Base-by-base conservation (phyloP, 2,113 vertebrate species). In the Euleptes europaea region DNA sequence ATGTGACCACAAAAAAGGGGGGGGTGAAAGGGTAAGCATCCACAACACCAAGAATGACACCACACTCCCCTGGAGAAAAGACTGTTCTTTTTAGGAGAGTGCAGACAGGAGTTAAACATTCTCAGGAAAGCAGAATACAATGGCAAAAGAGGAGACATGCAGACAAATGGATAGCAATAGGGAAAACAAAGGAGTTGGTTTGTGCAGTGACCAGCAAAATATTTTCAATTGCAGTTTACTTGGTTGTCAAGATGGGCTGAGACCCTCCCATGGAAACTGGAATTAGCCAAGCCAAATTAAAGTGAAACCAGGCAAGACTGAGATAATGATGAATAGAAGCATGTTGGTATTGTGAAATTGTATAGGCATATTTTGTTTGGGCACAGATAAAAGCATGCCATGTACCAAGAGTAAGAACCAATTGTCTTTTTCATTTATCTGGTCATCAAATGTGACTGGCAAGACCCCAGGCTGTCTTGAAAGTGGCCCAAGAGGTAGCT, bases 401-500 rank as follows among this genome's bases (percentile, higher is more conserved):
- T 82, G 31, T 70, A 79, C 38, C 47, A 78, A 84, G 82, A 87
- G 9, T 26, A 71, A 80, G 9, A 66, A 44, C 54, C 23, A 66
- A 85, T 76, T 75, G 80, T 42, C 40, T 85, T 63, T 82, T 21
- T 51, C 67, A 75, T 80, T 84, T 77, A 87, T 86, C 73, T 87
- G 54, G 63, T 84, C 69, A 13, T 85, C 76, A 63, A 21, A 49
- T 38, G 33, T 77, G 84, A 73, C 66, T 77, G 91, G 81, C 84
- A 84, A 88, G 87, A 93, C 79, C 44, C 81, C 63, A 73, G 51
- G 67, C 75, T 89, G 38, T 66, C 35, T 85, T 31, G 44, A 89
- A 90, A 91, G 86, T 3, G 82, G 86, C 88, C 82, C 77, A 82
- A 82, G 51, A 57, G 90, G 86, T 83, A 73, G 78, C 84, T 87